Evolutionary conservation across 2,113 vertebrate species (phyloP), one percentile per base, ranked within the genome.

Genomic region (Cygnus buccinator): DNA sequence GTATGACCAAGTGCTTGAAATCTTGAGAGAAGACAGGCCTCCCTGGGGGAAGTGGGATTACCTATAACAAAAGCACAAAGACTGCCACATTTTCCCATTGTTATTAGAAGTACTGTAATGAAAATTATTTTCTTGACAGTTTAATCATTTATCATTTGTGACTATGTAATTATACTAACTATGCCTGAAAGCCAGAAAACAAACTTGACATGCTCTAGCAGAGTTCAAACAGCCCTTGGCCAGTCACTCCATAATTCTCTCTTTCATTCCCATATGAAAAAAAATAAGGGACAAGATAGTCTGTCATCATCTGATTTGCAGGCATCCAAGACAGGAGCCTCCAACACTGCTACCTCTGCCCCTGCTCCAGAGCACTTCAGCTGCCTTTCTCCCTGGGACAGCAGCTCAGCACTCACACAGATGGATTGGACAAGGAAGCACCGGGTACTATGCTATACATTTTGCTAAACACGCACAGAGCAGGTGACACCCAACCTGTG

Each of bases 1-100:
- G 98, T 92, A 99, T 35, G 0, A 98, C 97, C 29, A 99, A 98
- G 78, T 97, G 98, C 84, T 97, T 98, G 90, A 98, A 86, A 44
- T 96, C 93, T n/a, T 97, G 98, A 23, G 96, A 95, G 33, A 94
- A 79, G 61, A 93, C 39, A 23, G 74, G 68, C 67, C 81, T 96
- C 39, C 81, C 21, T 4, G 11, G 87, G 67, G 97, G 95, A 52
- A 97, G 91, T 28, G 97, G 97, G 75, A 98, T 97, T 73, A 99
- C 98, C 99, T 99, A 96, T 54, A 97, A 97, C 6, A 66, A 82
- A 84, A 96, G 68, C 61, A 93, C 31, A 92, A 52, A 48, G 54
- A 59, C 16, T 75, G 26, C 52, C 79, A 9, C 52, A 37, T 89
- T 87, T 83, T 54, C 48, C 58, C 33, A 76, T 20, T 31, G 3